A percentile compares a stretch with the other conserved stretches of the same genome.
Evolutionary conservation across 2,888 invertebrate genomes (phyloP).

Genomic region (Drosophila parthenogenetica): DNA sequence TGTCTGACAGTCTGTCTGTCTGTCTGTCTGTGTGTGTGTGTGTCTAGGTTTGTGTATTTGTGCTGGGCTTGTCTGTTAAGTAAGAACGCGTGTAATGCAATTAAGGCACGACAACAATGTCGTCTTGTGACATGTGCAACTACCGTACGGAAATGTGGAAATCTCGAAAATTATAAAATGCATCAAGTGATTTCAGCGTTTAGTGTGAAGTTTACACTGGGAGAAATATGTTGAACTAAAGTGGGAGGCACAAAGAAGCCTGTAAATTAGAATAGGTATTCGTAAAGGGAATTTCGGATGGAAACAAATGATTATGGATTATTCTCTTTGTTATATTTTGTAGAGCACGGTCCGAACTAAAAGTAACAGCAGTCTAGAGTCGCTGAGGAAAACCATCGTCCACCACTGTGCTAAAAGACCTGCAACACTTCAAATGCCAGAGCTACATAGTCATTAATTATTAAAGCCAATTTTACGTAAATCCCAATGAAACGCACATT

Average conservation of each 20-base stretch:
- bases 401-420: no score
- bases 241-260: no score
- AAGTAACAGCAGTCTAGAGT: no score
- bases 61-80: constrained; percentile 62
- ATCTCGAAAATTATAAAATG: constrained; percentile 10
- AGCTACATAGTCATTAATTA: no score
- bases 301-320: no score
- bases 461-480: not conserved
- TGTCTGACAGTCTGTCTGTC: not conserved
- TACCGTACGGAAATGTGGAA: constrained; percentile 63
- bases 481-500: not conserved
- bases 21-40: constrained; percentile 4
- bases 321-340: no score
- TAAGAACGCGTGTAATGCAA: constrained; percentile 74
- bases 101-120: constrained; percentile 69
- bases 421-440: no score
- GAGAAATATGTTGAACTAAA: not conserved
- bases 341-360: no score
- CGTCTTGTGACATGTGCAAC: constrained; percentile 66
- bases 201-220: not conserved
- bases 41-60: constrained; percentile 7
- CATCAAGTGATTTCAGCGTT: not conserved
- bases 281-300: no score
- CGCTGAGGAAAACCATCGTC: no score
- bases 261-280: no score